Evolutionary conservation across 2,113 vertebrate species (phyloP).

Genomic region (Perccottus glenii): DNA sequence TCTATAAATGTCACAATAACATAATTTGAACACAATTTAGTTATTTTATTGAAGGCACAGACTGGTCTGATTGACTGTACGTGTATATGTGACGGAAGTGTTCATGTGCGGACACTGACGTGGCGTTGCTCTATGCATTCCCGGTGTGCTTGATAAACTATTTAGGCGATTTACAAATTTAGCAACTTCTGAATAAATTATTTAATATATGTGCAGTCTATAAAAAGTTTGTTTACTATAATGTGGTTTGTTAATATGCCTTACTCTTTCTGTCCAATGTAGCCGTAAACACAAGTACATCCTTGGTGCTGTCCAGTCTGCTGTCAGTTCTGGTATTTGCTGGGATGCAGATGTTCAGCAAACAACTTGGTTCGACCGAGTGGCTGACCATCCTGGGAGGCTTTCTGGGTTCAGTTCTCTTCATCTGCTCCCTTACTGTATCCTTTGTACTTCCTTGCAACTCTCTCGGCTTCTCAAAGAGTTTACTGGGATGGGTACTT

Average conservation of each 20-base stretch:
- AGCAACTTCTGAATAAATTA: neutral
- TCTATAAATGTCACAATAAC: too few relatives aligned
- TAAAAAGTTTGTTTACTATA: neutral
- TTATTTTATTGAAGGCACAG: too few relatives aligned
- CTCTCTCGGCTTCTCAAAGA: neutral
- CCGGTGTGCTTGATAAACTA: neutral
- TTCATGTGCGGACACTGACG: constrained; percentile 75
- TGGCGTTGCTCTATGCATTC: constrained; percentile 56
- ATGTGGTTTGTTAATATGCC: neutral
- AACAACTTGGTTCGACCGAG: constrained; percentile 91
- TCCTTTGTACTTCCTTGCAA: constrained; percentile 72
- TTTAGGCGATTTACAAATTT: neutral
- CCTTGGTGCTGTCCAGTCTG: constrained; percentile 89
- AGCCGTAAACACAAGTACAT: constrained; percentile 92
- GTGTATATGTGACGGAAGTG: constrained; percentile 42
- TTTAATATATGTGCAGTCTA: too few relatives aligned
- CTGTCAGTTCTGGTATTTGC: constrained; percentile 93
- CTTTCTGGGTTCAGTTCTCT: constrained; percentile 90
- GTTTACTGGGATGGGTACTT: too few relatives aligned
- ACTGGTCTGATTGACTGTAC: neutral
- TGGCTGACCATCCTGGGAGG: constrained; percentile 96
- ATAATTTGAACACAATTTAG: too few relatives aligned
- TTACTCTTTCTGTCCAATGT: neutral
- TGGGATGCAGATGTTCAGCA: constrained; percentile 98
- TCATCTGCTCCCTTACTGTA: constrained; percentile 96